Evolutionary conservation across 2,113 vertebrate genomes (phyloP), one percentile per base, ranked within the genome.

Genomic region (Talpa occidentalis): DNA sequence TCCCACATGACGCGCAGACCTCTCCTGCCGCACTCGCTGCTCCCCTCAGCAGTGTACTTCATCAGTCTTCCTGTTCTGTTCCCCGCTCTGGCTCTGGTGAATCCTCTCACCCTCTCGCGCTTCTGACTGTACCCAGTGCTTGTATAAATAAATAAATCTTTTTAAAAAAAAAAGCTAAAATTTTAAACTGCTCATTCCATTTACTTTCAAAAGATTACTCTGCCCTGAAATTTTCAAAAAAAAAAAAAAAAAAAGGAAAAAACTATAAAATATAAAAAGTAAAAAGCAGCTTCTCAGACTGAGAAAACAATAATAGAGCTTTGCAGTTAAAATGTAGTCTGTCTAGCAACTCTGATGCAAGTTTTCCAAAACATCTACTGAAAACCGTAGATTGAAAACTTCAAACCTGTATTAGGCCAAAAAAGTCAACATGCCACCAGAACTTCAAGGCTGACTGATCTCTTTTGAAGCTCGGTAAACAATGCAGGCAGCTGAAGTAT

Each of bases 261-360:
- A 70, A 80, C 40, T 54, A 66, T 64, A 76, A 84, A n/a, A 92
- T 66, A 21, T 42, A 42, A 67, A 44, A 59, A n/a, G n/a, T 22
- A 72, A 67, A 78, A 72, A 52, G n/a, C 15, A 79, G 37, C 60
- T 92, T 79, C n/a, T 62, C 66, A 87, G 28, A 88, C 83, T 64
- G 40, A 69, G 14, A 30, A 77, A 87, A 35, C 56, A 81, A 35
- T 66, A 47, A 73, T 2, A 85, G 42, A 70, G 40, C 19, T 70
- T 35, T 64, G 10, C 32, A 73, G 24, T 44, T 74, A 88, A 88
- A 81, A 81, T 66, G 64, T 2, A 44, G 15, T 74, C 76, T 80
- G 10, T 35, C n/a, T 40, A 79, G 22, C 66, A 80, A 17, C 37
- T 74, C 56, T 93, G 59, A 74, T 24, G 66, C 35, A 93, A 66